Percentiles rank a stretch among this genome's conserved stretches.
These are phyloP conservation scores for Eilema sororculum DNA, from an alignment of 2,888 invertebrate species.

Conservation along the genomic window DNA sequence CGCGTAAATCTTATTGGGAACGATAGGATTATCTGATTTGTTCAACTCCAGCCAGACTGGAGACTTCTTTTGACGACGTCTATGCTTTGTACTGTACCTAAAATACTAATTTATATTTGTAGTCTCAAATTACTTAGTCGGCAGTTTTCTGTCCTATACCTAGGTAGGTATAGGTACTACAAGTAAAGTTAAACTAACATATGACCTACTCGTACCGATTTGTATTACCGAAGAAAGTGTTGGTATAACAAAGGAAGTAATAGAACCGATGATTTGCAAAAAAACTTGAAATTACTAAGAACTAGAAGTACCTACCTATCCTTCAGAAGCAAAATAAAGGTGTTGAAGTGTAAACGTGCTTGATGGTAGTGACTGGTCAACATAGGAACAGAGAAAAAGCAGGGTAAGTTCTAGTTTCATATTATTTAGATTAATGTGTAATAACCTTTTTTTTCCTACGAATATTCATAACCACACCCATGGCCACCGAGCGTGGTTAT, in stretches of 20 bases:
- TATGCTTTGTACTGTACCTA: neutral
- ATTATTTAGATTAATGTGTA: neutral
- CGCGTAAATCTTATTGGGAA: conserved; percentile 42
- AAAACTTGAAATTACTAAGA: conserved; percentile 24
- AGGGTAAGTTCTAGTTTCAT: conserved; percentile 8
- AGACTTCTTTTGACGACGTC: neutral
- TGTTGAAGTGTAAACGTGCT: conserved; percentile 32
- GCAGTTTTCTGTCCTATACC: neutral
- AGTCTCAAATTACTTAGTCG: too few relatives aligned
- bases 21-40: conserved; percentile 24
- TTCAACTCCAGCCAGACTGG: conserved; percentile 4
- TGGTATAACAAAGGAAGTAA: conserved; percentile 33
- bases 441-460: too few relatives aligned
- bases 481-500: too few relatives aligned
- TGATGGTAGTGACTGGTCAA: neutral
- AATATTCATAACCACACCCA: too few relatives aligned
- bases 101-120: too few relatives aligned
- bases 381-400: neutral
- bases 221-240: conserved; percentile 35
- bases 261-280: conserved; percentile 63
- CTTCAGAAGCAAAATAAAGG: conserved; percentile 26
- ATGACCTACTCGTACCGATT: conserved; percentile 31
- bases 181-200: neutral
- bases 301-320: neutral
- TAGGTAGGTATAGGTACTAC: neutral